Evolutionary conservation across 2,888 invertebrate genomes (phyloP), one percentile per base, ranked within the genome.

Genomic region (Dendrolimus pini): DNA sequence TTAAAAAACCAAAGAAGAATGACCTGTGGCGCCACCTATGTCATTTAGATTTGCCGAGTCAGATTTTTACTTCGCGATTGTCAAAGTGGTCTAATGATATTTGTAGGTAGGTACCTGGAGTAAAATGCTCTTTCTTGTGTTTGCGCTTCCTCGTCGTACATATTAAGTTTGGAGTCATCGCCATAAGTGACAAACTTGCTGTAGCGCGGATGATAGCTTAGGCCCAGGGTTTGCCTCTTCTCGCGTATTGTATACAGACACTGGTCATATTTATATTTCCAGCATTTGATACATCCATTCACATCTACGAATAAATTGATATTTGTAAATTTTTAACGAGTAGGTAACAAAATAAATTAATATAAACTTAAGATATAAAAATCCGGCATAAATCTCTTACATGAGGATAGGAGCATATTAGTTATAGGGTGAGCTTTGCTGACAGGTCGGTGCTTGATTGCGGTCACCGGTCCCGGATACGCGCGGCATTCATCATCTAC

Each of bases 101-200:
- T 30, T 6, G 30, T 30, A 6, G 1, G 1, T 42, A 55, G 55
- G 65, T 72, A 93, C 93, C 93, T 93, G 59, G 90, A 84, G 65
- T 90, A 88, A 70, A 93, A 92, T 57, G 93, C 87, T 61, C 93
- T 83, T 75, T 94, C 94, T 72, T 92, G 92, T 7, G 91, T 92
- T 72, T 92, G 92, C 12, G 92, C 93, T 81, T 94, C 94, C 78
- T 94, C 94, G 67, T 95, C 94, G 71, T 94, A 95, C 75, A 94
- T 89, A 67, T 91, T 92, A 53, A 95, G 78, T 71, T 89, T 93
- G 14, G 91, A 84, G 71, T 94, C 93, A 67, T 93, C 93, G 0
- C 94, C 94, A 59, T 92, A 93, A 0, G 94, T 93, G 53, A 90
- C 70, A 62, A 90, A 89, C 71, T 89, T 90, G 55, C 76, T 91